phyloP scores from a whole-genome alignment of 2,797 vertebrate species.

The Tokudaia muenninki region DNA sequence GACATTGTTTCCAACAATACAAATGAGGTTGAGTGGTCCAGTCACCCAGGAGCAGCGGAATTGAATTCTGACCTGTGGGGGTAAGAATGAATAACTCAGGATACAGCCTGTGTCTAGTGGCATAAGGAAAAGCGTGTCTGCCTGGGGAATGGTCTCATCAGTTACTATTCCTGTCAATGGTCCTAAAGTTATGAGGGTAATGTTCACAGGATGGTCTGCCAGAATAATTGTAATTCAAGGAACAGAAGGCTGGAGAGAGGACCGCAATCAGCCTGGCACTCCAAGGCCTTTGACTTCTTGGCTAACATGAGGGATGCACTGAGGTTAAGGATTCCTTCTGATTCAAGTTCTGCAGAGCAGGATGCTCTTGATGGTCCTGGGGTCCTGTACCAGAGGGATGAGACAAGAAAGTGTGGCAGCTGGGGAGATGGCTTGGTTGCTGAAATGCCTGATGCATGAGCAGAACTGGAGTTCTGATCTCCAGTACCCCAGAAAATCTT shows the following conservation, averaged over 20 bases:
- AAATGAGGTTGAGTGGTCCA: constrained; percentile 2
- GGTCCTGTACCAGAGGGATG: not conserved
- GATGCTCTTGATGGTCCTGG: not conserved
- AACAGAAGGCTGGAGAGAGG: not conserved
- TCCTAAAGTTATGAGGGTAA: not conserved
- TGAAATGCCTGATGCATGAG: not conserved
- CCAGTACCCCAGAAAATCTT: not conserved
- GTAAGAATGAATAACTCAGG: not conserved
- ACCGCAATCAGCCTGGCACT: not conserved
- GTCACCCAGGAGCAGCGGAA: not conserved
- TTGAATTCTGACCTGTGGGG: not conserved
- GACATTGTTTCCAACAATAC: constrained; percentile 38
- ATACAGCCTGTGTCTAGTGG: not conserved
- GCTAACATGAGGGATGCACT: not conserved
- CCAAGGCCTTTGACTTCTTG: not conserved
- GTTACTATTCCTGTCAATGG: not conserved
- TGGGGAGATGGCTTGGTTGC: not conserved
- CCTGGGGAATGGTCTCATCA: not conserved
- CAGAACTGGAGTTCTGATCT: not conserved
- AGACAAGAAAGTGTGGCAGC: not conserved
- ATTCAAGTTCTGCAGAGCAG: not conserved
- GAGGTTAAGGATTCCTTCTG: not conserved
- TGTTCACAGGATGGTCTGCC: not conserved
- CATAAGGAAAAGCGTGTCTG: not conserved
- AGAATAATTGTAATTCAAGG: not conserved